Base-by-base conservation (phyloP, 2,888 invertebrate species). In the Scaptomyza flava region DNA sequence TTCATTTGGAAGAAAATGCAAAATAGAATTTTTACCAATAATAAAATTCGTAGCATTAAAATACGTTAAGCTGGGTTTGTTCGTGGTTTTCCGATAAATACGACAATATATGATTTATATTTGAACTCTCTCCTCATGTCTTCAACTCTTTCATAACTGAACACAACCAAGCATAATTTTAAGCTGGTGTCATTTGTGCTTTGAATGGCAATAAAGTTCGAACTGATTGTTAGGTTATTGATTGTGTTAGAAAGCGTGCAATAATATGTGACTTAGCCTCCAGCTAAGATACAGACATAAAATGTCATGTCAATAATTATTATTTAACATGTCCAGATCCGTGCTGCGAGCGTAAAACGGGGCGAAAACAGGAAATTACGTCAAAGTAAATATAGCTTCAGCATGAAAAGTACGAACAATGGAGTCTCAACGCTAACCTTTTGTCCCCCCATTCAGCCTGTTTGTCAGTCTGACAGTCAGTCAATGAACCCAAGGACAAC, bases 401-500 rank as follows among this genome's bases (percentile, higher is more conserved):
- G 23, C 48, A n/a, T 47, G 57, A 46, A 57, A 61, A 68, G 41
- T 33, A 59, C 65, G 53, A 52, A 54, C 45, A 57, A 62, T 46
- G 46, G n/a, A 47, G 58, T 36, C 58, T 65, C 58, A 81, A 81
- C 82, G 81, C 69, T 72, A 81, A 81, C 85, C 79, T 85, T 75
- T 67, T 33, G 41, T 8, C 11, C 23, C 6, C 6, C 3, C 8
- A 9, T 2, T 8, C 47, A 11, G 53, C 7, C 56, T 6, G 48
- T 3, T 31, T 9, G 33, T 1, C 43, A 33, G 51, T 30, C 45
- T 34, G 57, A 23, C 27, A 20, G 52, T 20, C 31, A 46, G 53
- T n/a, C 43, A 47, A 45, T 43, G 73, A 56, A 65, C 72, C 70
- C 57, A 52, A 70, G 63, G 68, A 51, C 66, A 54, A 60, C 36